Evolutionary conservation across 2,888 invertebrate species (phyloP), one percentile per base, ranked within the genome.

Genomic region (Drosophila hawaiiensis): DNA sequence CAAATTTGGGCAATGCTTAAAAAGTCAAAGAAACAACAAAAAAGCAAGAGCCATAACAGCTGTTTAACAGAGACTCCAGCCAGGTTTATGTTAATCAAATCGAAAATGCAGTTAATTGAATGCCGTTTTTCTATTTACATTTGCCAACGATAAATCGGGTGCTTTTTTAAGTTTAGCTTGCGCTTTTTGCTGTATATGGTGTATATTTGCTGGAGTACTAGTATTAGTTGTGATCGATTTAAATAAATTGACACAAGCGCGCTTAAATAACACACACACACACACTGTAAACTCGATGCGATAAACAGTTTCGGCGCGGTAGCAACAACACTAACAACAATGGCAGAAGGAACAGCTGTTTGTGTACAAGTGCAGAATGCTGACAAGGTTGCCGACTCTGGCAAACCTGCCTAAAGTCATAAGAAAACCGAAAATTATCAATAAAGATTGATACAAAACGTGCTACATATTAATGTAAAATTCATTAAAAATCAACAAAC

Each of bases 281-380:
- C 41, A 39, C 16, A 25, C 43, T 47, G 14, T 47, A 14, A 47
- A 22, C 22, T 47, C 22, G 22, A 10, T 16, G 19, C 47, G 28
- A 53, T 56, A 68, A 67, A 65, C 43, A 65, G 41, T 58, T 50
- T 22, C 22, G 52, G 10, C 29, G 19, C 25, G 4, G 16, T 16
- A 47, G 37, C 41, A 62, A 50, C 41, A 39, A 54, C 53, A 43
- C 22, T 14, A 68, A 62, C 52, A 68, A 62, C 52, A 39, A 41
- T 54, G 47, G 31, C 29, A 64, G 9, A 56, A 5, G 3, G n/a
- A 76, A 68, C 75, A 75, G 68, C 75, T 68, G 71, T 47, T 65
- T 29, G 33, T 14, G 41, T 43, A 65, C 76, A 75, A 76, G 61
- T 64, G 68, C 62, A 49, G 53, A 81, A 64, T 33, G 66, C 67